Conservation (phyloP, 37 sponge, comb jelly and placozoan species). For the Aphrocallistes beatrix region DNA sequence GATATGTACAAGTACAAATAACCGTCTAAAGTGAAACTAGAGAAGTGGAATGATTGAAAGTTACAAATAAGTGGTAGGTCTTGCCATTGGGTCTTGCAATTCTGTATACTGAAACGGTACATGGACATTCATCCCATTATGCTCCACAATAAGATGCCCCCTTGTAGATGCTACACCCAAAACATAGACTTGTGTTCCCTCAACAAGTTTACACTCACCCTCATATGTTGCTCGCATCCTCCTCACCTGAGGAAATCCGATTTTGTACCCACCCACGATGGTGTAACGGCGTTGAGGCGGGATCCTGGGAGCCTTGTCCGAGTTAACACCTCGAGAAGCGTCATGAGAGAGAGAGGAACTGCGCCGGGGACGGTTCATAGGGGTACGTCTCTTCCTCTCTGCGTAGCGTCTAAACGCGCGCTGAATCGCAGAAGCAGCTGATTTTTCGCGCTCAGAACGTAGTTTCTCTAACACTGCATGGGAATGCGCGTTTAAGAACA, state of each 20-base stretch:
- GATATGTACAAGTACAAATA: neutral
- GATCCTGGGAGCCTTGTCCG: neutral
- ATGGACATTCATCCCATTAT: neutral
- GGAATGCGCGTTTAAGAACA: neutral
- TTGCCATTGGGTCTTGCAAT: neutral
- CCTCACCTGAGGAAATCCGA: neutral
- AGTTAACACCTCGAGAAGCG: neutral
- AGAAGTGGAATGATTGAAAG: neutral
- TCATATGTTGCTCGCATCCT: conserved; percentile 3
- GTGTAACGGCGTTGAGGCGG: conserved; percentile 2
- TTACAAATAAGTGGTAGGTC: conserved; percentile 5
- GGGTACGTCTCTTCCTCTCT: neutral
- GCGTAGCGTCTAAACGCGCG: neutral
- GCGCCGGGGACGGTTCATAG: neutral
- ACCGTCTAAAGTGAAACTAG: neutral
- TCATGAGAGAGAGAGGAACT: neutral
- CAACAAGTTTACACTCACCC: neutral
- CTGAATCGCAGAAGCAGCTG: neutral
- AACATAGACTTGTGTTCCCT: neutral
- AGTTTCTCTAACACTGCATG: neutral
- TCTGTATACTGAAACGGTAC: neutral
- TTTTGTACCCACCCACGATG: neutral
- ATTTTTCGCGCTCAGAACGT: neutral
- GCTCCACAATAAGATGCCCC: neutral
- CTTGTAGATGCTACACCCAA: neutral